Evolutionary conservation across 2,113 vertebrate species (phyloP), one percentile per base, ranked within the genome.

Genomic region (Bungarus multicinctus): DNA sequence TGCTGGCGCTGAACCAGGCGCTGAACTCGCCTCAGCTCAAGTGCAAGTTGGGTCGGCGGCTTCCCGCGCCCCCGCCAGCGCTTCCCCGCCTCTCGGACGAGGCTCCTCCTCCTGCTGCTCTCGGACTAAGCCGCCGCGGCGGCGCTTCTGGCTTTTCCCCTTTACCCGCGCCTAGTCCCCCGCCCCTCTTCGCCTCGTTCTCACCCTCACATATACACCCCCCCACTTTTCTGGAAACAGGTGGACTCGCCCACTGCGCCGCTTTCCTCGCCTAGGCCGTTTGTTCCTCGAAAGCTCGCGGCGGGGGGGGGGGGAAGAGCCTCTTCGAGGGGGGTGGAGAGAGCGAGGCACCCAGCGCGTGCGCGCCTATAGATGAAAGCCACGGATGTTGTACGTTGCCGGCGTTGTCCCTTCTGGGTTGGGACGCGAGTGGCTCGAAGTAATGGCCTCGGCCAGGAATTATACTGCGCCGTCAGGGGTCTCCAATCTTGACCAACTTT

Each of bases 61-160:
- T 39, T 39, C 10, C 90, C 89, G 11, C 92, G 88, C 23, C 0
- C 57, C 0, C 57, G 47, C 60, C 89, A 22, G 69, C 88, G 10
- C 55, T 27, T 3, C 96, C 3, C 58, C 93, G 90, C 34, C 12
- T 39, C 58, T 86, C 45, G 4, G 85, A 23, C 5, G 43, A 86
- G 30, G 85, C 85, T 47, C 43, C 69, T 20, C 69, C 69, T 50
- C 45, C 47, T 50, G 7, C 47, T 50, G 7, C 47, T 47, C 47
- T 47, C 47, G 47, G n/a, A n/a, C n/a, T n/a, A n/a, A n/a, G 47
- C 47, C 47, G 47, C 45, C 45, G 45, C 5, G 45, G 47, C 3
- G 0, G 0, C 55, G 53, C 45, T 87, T 81, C 55, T 23, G 85
- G 3, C 0, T 14, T 2, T 9, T 7, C 23, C 1, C 1, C 0